Conservation (phyloP, 2,113 vertebrate species). For the Sceloporus undulatus region DNA sequence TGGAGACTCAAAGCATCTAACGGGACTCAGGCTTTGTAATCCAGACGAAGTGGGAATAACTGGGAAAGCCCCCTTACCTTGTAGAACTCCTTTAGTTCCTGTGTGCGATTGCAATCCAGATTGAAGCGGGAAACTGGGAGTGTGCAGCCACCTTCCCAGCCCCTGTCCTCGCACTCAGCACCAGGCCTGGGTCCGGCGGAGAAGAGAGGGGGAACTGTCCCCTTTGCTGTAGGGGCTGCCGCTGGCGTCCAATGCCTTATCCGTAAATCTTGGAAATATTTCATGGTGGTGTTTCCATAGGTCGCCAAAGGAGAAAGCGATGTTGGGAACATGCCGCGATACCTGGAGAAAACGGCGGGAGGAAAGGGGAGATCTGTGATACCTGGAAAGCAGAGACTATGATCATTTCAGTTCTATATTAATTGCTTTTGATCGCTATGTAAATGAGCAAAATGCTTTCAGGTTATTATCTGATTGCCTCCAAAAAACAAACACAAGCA, state of each 20-base stretch:
- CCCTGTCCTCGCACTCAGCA: background rate
- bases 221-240: conserved; percentile 34
- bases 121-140: conserved; percentile 63
- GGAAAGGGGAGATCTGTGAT: background rate
- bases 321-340: conserved; percentile 65
- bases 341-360: conserved; percentile 49
- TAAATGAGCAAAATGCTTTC: no score
- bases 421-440: no score
- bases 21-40: no score
- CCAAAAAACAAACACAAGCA: background rate
- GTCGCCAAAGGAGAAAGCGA: conserved; percentile 67
- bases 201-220: conserved; percentile 70
- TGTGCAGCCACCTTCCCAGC: conserved; percentile 33
- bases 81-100: conserved; percentile 68
- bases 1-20: no score
- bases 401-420: no score
- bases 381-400: no score
- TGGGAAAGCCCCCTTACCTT: conserved; percentile 59
- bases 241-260: conserved; percentile 48
- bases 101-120: conserved; percentile 61
- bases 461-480: no score
- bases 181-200: conserved; percentile 53
- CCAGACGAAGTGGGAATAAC: no score
- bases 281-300: conserved; percentile 64
- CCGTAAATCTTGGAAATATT: conserved; percentile 70